These are phyloP conservation scores for Acanthurus leucopareius DNA, from an alignment of 2,797 vertebrate species.

Conservation along the genomic window DNA sequence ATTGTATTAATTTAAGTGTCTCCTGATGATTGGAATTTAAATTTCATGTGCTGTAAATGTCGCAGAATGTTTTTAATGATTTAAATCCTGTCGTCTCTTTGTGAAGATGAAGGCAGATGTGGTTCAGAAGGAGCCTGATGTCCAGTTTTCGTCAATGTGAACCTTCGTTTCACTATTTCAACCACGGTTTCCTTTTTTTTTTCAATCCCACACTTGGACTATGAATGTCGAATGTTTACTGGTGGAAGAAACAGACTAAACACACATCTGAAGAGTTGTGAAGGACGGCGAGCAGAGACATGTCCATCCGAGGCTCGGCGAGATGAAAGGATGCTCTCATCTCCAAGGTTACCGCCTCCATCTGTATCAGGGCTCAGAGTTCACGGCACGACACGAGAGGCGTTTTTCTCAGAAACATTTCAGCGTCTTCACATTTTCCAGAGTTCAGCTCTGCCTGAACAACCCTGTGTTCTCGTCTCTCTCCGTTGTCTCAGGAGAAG, in stretches of 20 bases:
- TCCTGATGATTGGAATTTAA: not conserved
- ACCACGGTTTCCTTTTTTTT: slow-evolving; percentile 7
- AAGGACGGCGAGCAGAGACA: slow-evolving; percentile 33
- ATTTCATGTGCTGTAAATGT: too few relatives aligned
- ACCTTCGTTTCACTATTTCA: slow-evolving; percentile 21
- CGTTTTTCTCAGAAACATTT: not conserved
- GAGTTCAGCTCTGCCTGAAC: slow-evolving; percentile 5
- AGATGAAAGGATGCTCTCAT: not conserved
- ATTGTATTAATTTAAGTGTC: not conserved
- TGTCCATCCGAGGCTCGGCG: slow-evolving; percentile 8
- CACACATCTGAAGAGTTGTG: slow-evolving; percentile 24
- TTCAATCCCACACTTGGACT: slow-evolving; percentile 2
- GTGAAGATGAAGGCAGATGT: not conserved
- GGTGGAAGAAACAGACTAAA: not conserved
- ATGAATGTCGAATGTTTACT: slow-evolving; percentile 22
- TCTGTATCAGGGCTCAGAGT: slow-evolving; percentile 1
- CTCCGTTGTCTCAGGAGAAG: slow-evolving; percentile 2
- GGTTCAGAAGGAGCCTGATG: too few relatives aligned
- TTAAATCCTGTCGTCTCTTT: too few relatives aligned
- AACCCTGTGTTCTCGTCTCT: not conserved
- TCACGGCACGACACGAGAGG: not conserved
- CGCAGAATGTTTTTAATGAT: too few relatives aligned
- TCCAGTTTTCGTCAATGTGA: too few relatives aligned
- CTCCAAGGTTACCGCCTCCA: not conserved
- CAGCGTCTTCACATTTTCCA: not conserved